Conservation (phyloP, 2,888 invertebrate genomes). For the Camptogramma bilineatum region DNA sequence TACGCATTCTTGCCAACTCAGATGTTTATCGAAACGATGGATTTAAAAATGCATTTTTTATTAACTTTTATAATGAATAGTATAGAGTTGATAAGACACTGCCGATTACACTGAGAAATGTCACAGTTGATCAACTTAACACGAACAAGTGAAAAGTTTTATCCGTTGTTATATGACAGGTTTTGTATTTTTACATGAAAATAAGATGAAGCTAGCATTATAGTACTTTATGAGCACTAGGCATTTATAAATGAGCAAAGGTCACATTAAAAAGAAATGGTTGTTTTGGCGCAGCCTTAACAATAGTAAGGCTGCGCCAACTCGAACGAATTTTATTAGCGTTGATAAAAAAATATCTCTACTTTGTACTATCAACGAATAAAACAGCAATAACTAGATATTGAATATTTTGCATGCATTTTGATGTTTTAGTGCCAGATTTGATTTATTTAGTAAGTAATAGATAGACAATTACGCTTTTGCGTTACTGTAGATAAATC, state of each 20-base stretch:
- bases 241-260: not conserved
- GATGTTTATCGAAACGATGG: not conserved
- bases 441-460: not conserved
- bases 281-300: not conserved
- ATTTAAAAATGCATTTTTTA: not conserved
- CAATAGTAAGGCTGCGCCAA: not conserved
- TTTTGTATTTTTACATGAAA: not conserved
- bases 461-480: not conserved
- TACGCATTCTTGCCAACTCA: conserved; percentile 9
- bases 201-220: not conserved
- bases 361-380: too few relatives aligned
- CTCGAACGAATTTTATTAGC: not conserved
- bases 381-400: not conserved
- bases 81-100: not conserved
- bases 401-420: not conserved
- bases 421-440: not conserved
- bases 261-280: not conserved
- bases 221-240: not conserved
- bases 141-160: not conserved
- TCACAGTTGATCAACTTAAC: not conserved
- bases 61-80: not conserved
- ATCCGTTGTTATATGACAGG: not conserved
- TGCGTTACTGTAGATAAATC: not conserved
- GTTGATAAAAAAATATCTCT: too few relatives aligned
- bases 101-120: not conserved